phyloP scores from a whole-genome alignment of 2,888 invertebrate genomes.

The Acanthococcus lagerstroemiae region DNA sequence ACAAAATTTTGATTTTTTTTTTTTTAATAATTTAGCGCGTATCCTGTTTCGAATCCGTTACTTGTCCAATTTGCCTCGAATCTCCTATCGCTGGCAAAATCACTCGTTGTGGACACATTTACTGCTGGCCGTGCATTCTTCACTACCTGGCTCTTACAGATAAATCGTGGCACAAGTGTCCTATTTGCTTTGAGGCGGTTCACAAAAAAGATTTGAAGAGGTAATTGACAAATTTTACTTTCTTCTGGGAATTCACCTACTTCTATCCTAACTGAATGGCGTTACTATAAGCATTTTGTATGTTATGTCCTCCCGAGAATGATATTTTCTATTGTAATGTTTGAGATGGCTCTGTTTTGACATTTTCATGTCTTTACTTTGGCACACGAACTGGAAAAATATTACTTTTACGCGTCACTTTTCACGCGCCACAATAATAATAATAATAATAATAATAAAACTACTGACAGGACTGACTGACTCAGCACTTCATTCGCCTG shows the following conservation, averaged over 20 bases:
- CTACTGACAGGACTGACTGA: too few species aligned
- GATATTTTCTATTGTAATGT: too few species aligned
- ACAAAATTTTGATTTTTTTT: slow-evolving; percentile 15
- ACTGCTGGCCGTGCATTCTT: slow-evolving; percentile 90
- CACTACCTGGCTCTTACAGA: slow-evolving; percentile 84
- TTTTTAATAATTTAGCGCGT: slow-evolving; percentile 53
- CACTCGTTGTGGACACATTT: slow-evolving; percentile 89
- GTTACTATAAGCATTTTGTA: background rate
- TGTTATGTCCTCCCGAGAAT: background rate
- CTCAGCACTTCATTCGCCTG: too few species aligned
- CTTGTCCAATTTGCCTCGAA: slow-evolving; percentile 88
- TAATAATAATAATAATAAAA: too few species aligned
- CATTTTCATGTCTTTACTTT: too few species aligned
- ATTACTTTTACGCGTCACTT: too few species aligned
- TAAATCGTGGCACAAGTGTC: slow-evolving; percentile 72
- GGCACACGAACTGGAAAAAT: too few species aligned
- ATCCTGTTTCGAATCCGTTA: slow-evolving; percentile 55
- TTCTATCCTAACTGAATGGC: too few species aligned
- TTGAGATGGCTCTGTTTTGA: too few species aligned
- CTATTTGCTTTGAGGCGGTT: slow-evolving; percentile 81
- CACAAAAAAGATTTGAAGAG: slow-evolving; percentile 73
- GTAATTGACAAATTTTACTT: too few species aligned
- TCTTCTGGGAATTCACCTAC: too few species aligned
- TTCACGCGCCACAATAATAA: too few species aligned
- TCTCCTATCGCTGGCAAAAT: slow-evolving; percentile 80